Base-by-base conservation (phyloP, 1,140 invertebrate genomes). In the Proales similis region DNA sequence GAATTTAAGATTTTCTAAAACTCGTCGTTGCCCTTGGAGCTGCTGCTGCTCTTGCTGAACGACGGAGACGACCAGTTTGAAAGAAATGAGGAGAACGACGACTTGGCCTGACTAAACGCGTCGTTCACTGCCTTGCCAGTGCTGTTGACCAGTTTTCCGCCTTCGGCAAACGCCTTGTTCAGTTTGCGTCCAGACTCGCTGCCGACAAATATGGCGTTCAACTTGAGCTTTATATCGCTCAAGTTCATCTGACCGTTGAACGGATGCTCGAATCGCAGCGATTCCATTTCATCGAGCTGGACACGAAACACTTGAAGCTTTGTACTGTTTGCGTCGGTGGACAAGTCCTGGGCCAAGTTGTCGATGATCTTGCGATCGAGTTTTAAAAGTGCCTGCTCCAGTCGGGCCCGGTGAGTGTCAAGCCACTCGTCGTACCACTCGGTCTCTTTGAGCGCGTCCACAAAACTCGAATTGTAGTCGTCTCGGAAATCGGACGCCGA, bases 171-270 rank as follows among this genome's bases (percentile, higher is more conserved):
- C 1, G 90, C 90, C 76, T 90, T 87, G 72, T 90, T 91, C 26
- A 95, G 81, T 76, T 91, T 91, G 49, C 88, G 81, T 1, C 90
- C 90, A 65, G 88, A 84, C 76, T 94, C 90, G 29, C 87, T 88
- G 69, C 85, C 19, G 7, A 42, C 30, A 17, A 57, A 57, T 26
- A 57, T 29, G 45, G 45, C 39, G 32, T 57, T 83, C 45, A 93
- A 80, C 68, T 87, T 82, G 2, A 94, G 75, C 75, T 90, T 91
- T 83, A 96, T 90, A 78, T 97, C 93, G 45, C 86, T 82, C 4
- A 96, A 85, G 30, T 87, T 92, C 1, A 95, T 74, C 69, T 92
- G 86, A 19, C 90, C 90, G 64, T 86, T 84, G 78, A 87, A 92
- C 38, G 90, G 89, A 81, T 96, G 92, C 48, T 77, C 80, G 64